These are phyloP conservation scores for Chamaetylas fuelleborni DNA, from an alignment of 2,113 vertebrate genomes.

Conservation along the genomic window DNA sequence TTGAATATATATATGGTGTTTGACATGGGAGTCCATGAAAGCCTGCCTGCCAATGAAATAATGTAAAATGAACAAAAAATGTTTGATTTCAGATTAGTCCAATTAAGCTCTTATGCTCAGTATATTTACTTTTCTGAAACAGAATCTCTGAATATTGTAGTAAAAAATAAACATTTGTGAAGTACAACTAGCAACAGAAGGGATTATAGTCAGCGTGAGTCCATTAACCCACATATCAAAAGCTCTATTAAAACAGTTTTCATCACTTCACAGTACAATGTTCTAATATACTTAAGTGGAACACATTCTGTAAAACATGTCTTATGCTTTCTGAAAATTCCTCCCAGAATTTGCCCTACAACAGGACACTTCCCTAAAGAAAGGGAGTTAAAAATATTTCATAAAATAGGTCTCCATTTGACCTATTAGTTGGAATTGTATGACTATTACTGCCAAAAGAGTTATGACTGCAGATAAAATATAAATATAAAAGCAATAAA, in stretches of 20 bases:
- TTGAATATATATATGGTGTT: background rate
- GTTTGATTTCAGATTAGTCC: background rate
- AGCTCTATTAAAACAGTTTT: background rate
- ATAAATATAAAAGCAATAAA: background rate
- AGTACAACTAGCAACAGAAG: background rate
- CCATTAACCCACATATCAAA: background rate
- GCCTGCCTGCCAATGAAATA: accelerated
- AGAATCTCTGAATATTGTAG: background rate
- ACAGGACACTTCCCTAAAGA: background rate
- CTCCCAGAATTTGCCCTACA: background rate
- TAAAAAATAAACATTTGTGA: background rate
- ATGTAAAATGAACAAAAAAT: background rate
- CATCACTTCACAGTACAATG: background rate
- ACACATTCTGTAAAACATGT: background rate
- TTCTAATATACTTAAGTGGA: background rate
- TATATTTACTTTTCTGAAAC: background rate
- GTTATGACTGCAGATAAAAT: background rate
- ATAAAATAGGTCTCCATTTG: background rate
- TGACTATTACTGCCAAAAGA: background rate
- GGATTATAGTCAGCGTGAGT: background rate
- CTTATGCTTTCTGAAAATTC: background rate
- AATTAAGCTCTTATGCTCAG: background rate
- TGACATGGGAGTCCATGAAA: background rate
- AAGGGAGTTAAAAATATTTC: background rate
- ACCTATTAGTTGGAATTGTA: background rate